phyloP scores from a whole-genome alignment of 2,888 invertebrate genomes.

The Oxytorus armatus region DNA sequence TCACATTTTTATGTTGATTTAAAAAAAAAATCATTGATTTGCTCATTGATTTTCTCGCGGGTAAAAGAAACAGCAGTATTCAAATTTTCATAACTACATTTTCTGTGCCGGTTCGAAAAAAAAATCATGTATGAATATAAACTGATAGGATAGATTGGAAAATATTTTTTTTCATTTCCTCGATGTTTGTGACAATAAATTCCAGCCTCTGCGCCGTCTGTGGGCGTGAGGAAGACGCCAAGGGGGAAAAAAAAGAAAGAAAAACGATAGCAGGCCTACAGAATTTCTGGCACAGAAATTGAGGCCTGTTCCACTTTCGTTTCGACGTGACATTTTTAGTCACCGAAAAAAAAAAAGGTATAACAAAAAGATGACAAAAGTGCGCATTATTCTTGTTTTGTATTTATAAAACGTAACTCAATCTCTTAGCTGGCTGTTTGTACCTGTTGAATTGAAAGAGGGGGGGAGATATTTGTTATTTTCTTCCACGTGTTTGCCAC shows the following conservation, averaged over 20 bases:
- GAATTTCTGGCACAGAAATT: slow-evolving; percentile 64
- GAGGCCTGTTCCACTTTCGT: slow-evolving; percentile 63
- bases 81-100: too few relatives aligned
- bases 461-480: not conserved
- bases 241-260: slow-evolving; percentile 26
- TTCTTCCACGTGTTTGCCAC: too few relatives aligned
- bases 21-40: too few relatives aligned
- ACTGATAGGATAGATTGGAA: not conserved
- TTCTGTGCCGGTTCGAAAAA: too few relatives aligned
- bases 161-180: not conserved
- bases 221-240: slow-evolving; percentile 36
- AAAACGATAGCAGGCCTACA: slow-evolving; percentile 43
- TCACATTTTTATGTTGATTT: too few relatives aligned
- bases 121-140: not conserved
- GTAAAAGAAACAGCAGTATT: too few relatives aligned
- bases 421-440: too few relatives aligned
- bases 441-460: too few relatives aligned
- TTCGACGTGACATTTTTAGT: slow-evolving; percentile 51
- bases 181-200: slow-evolving; percentile 54
- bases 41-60: too few relatives aligned
- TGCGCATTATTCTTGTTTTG: slow-evolving; percentile 32
- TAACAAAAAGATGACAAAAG: slow-evolving; percentile 36
- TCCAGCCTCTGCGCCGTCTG: slow-evolving; percentile 35
- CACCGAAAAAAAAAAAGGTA: slow-evolving; percentile 28
- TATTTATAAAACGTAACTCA: not conserved